Evolutionary conservation across 2,888 invertebrate genomes (phyloP).

Genomic region (Agonum fuliginosum): DNA sequence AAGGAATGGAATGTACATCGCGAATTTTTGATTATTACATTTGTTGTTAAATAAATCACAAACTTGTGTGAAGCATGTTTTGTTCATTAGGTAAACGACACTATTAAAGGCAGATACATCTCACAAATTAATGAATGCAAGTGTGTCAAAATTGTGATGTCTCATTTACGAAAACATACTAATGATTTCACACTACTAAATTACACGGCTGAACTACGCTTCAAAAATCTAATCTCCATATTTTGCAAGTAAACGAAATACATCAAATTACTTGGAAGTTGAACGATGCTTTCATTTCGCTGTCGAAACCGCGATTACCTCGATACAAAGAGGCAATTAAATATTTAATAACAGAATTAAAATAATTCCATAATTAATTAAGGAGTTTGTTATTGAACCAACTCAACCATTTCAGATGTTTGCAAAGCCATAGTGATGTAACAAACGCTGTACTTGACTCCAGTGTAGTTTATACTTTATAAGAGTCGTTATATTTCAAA

Average conservation of each 20-base stretch:
- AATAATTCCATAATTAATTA: slow-evolving; percentile 46
- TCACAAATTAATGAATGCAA: slow-evolving; percentile 22
- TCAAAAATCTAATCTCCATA: slow-evolving; percentile 19
- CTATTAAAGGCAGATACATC: too few relatives aligned
- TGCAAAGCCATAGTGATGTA: slow-evolving; percentile 20
- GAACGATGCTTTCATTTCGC: slow-evolving; percentile 14
- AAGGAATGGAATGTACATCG: too few relatives aligned
- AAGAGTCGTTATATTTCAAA: slow-evolving; percentile 31
- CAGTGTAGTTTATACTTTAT: background rate
- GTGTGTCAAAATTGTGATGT: slow-evolving; percentile 19
- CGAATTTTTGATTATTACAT: too few relatives aligned
- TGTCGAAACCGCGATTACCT: slow-evolving; percentile 26
- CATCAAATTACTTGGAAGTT: background rate
- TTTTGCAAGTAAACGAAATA: slow-evolving; percentile 21
- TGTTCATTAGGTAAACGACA: too few relatives aligned
- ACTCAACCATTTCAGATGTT: slow-evolving; percentile 2
- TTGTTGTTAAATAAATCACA: too few relatives aligned
- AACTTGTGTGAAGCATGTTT: too few relatives aligned
- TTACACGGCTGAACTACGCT: slow-evolving; percentile 14
- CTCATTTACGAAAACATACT: background rate
- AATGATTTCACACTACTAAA: slow-evolving; percentile 26
- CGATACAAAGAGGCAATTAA: slow-evolving; percentile 43
- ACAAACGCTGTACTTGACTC: background rate
- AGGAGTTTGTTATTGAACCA: slow-evolving; percentile 26
- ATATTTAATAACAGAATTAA: slow-evolving; percentile 40